Evolutionary conservation across 2,797 vertebrate genomes (phyloP), one percentile per base, ranked within the genome.

Genomic region (Poeciliopsis gracilis): DNA sequence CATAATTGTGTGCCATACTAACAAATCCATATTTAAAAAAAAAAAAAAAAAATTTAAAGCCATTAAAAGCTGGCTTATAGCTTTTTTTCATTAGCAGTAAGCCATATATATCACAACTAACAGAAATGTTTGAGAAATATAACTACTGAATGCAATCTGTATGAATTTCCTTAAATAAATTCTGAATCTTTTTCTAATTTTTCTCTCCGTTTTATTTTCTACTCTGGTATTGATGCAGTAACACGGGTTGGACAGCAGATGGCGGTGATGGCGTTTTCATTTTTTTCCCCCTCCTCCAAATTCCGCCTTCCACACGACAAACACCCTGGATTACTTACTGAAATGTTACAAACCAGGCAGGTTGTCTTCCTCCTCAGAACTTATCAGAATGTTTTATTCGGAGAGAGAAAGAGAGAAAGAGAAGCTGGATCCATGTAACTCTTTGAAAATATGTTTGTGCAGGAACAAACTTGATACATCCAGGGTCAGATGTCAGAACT

Each of bases 251-350:
- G 5, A 25, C 94, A 82, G 81, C 51, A 94, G 94, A 41, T 90
- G 93, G 82, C 82, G 78, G 79, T 38, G 80, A 41, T 77, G 0
- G 12, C 49, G 23, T 13, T 51, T 23, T 57, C 25, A 25, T 51
- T 23, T 55, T 55, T n/a, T n/a, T 4, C 3, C 25, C n/a, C n/a
- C 13, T n/a, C 28, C 28, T 28, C 57, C 0, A 7, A 2, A 6
- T 41, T 25, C 28, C 78, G 83, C 73, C 92, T 88, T 90, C 89
- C 86, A 89, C 90, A 79, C 85, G 92, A 92, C 91, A 91, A 88
- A 88, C 84, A 84, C 83, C 78, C 84, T 38, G 84, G 86, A 85
- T 84, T 85, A 88, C 89, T 91, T 87, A 78, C 81, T 82, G 86
- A 91, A 83, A 86, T 89, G 87, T 91, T 89, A 88, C 87, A 77